phyloP scores from a whole-genome alignment of 1,140 invertebrate genomes.

The Meloidogyne exigua region DNA sequence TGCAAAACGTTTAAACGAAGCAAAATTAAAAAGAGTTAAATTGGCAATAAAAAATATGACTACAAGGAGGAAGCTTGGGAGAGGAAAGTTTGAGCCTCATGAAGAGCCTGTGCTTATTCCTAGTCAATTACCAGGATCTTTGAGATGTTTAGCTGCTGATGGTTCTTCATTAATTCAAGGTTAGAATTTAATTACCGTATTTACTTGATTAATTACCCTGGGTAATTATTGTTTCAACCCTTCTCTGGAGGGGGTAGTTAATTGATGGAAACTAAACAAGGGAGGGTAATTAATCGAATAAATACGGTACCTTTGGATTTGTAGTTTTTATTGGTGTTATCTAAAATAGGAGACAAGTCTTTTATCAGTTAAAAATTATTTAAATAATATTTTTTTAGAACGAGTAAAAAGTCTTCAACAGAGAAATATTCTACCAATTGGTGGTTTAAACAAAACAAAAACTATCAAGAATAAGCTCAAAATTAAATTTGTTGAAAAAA shows the following conservation, averaged over 20 bases:
- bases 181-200: not conserved
- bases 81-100: slow-evolving; percentile 40
- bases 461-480: slow-evolving; percentile 29
- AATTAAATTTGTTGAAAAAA: slow-evolving; percentile 42
- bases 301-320: too few species aligned
- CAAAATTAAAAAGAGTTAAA: slow-evolving; percentile 12
- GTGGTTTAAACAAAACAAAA: slow-evolving; percentile 9
- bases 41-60: slow-evolving; percentile 27
- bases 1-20: slow-evolving; percentile 5
- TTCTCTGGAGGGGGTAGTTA: too few species aligned
- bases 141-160: slow-evolving; percentile 34
- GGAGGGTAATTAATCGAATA: too few species aligned
- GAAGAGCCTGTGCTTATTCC: slow-evolving; percentile 37
- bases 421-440: slow-evolving; percentile 36
- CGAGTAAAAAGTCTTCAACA: slow-evolving; percentile 38
- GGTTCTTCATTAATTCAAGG: slow-evolving; percentile 34
- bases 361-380: too few species aligned
- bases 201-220: not conserved
- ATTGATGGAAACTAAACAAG: too few species aligned
- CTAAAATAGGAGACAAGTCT: too few species aligned
- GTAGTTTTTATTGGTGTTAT: too few species aligned
- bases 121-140: slow-evolving; percentile 22
- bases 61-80: slow-evolving; percentile 35
- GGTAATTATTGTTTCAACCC: too few species aligned
- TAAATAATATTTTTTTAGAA: slow-evolving; percentile 30